phyloP scores from a whole-genome alignment of 1,140 invertebrate species.

The Oedothorax gibbosus region DNA sequence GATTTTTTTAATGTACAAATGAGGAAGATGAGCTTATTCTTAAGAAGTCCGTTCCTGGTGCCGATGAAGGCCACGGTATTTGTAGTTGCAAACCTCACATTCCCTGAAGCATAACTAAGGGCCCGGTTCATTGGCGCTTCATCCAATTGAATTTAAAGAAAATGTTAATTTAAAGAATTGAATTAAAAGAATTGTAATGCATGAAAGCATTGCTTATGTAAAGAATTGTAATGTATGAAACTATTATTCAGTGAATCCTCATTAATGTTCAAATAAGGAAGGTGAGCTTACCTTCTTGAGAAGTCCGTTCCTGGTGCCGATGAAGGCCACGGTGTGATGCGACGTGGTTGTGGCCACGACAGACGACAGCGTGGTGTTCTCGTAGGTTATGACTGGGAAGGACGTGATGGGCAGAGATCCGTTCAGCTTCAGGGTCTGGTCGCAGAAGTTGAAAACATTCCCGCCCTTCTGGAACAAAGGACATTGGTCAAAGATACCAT shows the following conservation, averaged over 20 bases:
- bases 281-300: conserved; percentile 79
- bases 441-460: conserved; percentile 92
- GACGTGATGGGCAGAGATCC: conserved; percentile 83
- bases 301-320: conserved; percentile 82
- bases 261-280: neutral
- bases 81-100: too few species aligned
- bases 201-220: too few species aligned
- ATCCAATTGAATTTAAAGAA: too few species aligned
- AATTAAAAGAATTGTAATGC: too few species aligned
- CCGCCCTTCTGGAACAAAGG: conserved; percentile 75
- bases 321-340: conserved; percentile 89
- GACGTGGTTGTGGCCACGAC: conserved; percentile 82
- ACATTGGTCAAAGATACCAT: conserved; percentile 38
- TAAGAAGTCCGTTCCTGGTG: conserved; percentile 80
- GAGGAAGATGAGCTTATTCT: too few species aligned
- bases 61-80: conserved; percentile 93
- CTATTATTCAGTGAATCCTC: too few species aligned
- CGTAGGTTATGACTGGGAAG: conserved; percentile 79
- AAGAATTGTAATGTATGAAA: too few species aligned
- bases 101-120: too few species aligned
- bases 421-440: conserved; percentile 91
- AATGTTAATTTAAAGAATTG: too few species aligned
- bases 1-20: too few species aligned
- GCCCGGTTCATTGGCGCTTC: too few species aligned
- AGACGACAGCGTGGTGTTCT: conserved; percentile 76